phyloP scores from a whole-genome alignment of 2,797 vertebrate genomes.

The Gallinago nigripennis region DNA sequence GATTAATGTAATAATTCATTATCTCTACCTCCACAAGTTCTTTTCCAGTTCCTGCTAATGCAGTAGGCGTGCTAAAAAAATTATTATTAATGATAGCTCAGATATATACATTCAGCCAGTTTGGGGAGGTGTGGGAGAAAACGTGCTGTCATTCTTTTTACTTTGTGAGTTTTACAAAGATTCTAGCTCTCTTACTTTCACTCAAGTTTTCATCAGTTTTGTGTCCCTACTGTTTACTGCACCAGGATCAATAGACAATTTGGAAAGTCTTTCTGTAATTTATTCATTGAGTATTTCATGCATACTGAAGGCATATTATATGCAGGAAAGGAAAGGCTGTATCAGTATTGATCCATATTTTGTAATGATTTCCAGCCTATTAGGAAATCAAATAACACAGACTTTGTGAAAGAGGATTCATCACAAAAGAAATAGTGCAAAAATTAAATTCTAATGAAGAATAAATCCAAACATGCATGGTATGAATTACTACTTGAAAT shows the following conservation, averaged over 20 bases:
- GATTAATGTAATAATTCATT: background rate
- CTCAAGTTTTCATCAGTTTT: constrained; percentile 8
- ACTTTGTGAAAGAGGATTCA: constrained; percentile 22
- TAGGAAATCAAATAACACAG: constrained; percentile 55
- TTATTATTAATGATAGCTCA: constrained; percentile 9
- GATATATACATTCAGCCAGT: background rate
- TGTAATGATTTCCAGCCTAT: constrained; percentile 45
- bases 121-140: background rate
- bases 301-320: constrained; percentile 41
- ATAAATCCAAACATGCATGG: constrained; percentile 34
- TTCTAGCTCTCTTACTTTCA: background rate
- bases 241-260: constrained; percentile 67
- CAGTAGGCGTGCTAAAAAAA: background rate
- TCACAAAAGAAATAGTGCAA: background rate
- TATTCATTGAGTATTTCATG: constrained; percentile 57
- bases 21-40: background rate
- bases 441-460: constrained; percentile 44
- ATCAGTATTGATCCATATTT: constrained; percentile 57
- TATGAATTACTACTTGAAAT: constrained; percentile 15
- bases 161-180: background rate
- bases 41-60: background rate
- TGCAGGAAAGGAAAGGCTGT: constrained; percentile 3
- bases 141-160: background rate
- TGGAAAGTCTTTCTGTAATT: constrained; percentile 64
- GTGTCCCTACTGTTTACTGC: background rate